Conservation (phyloP, 1,140 invertebrate species). For the Diorhabda sublineata region DNA sequence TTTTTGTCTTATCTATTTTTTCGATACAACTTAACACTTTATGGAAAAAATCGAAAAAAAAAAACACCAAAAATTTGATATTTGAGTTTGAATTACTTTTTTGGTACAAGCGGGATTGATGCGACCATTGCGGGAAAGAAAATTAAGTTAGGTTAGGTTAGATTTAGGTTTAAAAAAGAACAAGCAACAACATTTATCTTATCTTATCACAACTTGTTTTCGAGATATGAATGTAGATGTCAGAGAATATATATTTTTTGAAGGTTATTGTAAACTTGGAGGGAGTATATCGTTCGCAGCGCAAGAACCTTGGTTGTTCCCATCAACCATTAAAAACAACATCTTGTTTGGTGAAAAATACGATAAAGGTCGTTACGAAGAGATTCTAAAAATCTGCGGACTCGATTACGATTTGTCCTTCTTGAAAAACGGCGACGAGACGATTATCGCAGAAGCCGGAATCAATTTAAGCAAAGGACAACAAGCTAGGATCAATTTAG, state of each 20-base stretch:
- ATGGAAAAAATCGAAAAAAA: no score
- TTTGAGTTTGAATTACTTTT: no score
- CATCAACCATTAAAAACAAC: constrained; percentile 58
- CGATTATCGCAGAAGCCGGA: constrained; percentile 76
- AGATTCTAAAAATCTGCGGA: constrained; percentile 46
- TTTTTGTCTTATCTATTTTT: no score
- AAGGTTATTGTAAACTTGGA: not conserved
- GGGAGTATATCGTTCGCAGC: constrained; percentile 71
- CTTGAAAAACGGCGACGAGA: constrained; percentile 65
- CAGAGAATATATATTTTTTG: not conserved
- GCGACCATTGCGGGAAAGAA: no score
- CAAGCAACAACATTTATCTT: no score
- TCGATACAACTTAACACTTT: no score
- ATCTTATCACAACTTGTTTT: no score
- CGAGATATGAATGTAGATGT: no score
- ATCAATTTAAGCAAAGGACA: constrained; percentile 78
- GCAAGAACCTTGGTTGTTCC: constrained; percentile 78
- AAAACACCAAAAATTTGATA: no score
- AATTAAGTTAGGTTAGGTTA: no score
- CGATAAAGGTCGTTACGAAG: constrained; percentile 55
- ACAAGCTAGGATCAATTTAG: constrained; percentile 82
- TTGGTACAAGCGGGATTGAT: no score
- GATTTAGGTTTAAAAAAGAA: no score
- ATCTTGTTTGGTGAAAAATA: constrained; percentile 57
- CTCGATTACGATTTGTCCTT: constrained; percentile 64